These are phyloP conservation scores for Porites evermanni DNA, from an alignment of 92 coral and sea anemone species.

Conservation along the genomic window DNA sequence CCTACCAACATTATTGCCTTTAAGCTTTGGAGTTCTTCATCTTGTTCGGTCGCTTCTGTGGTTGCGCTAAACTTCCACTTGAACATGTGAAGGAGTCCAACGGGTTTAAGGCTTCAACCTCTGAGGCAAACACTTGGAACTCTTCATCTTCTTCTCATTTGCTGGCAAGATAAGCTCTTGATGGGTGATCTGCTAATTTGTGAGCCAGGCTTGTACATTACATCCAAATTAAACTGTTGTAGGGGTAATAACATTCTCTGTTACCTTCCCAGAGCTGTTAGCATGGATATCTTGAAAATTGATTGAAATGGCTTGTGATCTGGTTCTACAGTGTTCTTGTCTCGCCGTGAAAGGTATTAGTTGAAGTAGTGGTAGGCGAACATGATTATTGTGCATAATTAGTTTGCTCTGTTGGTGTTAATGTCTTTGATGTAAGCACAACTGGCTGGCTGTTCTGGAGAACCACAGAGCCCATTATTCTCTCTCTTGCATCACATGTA, in stretches of 20 bases:
- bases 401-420: no score
- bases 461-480: no score
- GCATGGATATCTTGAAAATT: slow-evolving; percentile 41
- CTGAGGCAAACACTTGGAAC: slow-evolving; percentile 59
- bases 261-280: slow-evolving; percentile 30
- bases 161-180: slow-evolving; percentile 48
- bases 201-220: slow-evolving; percentile 62
- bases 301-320: slow-evolving; percentile 60
- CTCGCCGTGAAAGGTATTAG: slow-evolving; percentile 35
- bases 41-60: slow-evolving; percentile 59
- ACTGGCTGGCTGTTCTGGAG: no score
- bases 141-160: slow-evolving; percentile 40
- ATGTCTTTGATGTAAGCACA: no score
- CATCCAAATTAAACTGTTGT: slow-evolving; percentile 54
- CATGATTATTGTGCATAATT: slow-evolving; percentile 11
- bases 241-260: slow-evolving; percentile 43
- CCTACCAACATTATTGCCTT: slow-evolving; percentile 44
- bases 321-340: slow-evolving; percentile 35
- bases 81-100: slow-evolving; percentile 29
- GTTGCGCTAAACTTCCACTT: slow-evolving; percentile 37
- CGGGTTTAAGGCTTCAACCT: slow-evolving; percentile 40
- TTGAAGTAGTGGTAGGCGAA: slow-evolving; percentile 49
- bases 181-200: slow-evolving; percentile 61
- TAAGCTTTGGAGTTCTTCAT: slow-evolving; percentile 49
- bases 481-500: no score